These are phyloP conservation scores for Sebastes elongatus DNA, from an alignment of 2,797 vertebrate genomes.

Conservation along the genomic window DNA sequence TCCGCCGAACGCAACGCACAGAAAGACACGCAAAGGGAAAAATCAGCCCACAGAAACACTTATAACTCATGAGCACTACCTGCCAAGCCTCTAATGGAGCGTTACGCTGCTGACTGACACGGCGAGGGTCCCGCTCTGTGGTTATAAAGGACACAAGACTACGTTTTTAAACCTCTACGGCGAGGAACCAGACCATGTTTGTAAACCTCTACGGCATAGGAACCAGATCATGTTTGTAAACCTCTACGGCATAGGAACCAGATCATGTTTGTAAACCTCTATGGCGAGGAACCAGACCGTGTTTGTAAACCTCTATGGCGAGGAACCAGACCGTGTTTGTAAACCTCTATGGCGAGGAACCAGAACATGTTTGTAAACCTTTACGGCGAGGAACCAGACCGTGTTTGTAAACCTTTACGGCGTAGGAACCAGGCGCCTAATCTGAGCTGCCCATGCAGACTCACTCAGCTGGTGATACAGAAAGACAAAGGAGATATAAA, in stretches of 20 bases:
- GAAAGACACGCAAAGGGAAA: neutral
- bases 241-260: no score
- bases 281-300: no score
- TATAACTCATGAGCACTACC: neutral
- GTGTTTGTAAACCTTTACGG: no score
- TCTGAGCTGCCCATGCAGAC: neutral
- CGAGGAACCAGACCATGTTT: no score
- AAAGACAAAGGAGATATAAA: neutral
- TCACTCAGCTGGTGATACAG: neutral
- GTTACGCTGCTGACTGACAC: neutral
- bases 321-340: no score
- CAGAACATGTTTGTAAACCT: no score
- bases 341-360: no score
- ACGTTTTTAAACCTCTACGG: neutral
- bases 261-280: no score
- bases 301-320: no score
- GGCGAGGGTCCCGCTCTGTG: neutral
- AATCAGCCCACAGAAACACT: neutral
- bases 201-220: no score
- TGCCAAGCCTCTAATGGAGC: neutral
- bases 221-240: no score
- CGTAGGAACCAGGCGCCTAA: neutral
- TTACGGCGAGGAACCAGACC: no score
- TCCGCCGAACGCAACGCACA: neutral
- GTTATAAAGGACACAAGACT: constrained; percentile 4